Evolutionary conservation across 1,140 invertebrate genomes (phyloP).

Genomic region (Sinella curviseta): DNA sequence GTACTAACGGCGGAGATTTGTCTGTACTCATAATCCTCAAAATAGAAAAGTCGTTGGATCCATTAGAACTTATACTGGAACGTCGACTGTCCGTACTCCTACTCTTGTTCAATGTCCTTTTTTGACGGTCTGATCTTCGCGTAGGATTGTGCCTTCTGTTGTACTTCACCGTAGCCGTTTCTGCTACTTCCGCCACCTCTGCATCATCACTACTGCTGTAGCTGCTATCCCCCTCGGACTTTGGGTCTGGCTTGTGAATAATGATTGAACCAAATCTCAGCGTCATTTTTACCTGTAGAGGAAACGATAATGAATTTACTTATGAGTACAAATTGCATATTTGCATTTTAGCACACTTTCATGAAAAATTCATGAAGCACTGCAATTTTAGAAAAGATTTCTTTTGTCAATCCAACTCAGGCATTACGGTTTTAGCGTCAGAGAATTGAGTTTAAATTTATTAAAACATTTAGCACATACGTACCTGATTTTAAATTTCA

Average conservation of each 20-base stretch:
- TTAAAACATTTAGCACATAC: too few relatives aligned
- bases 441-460: too few relatives aligned
- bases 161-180: background rate
- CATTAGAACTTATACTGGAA: background rate
- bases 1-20: background rate
- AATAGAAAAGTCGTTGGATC: background rate
- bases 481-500: too few relatives aligned
- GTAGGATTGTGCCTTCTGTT: background rate
- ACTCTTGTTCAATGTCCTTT: background rate
- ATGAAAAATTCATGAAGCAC: background rate
- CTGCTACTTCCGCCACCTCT: background rate
- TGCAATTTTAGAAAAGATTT: too few relatives aligned
- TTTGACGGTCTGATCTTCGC: background rate
- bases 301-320: too few relatives aligned
- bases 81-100: background rate
- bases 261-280: conserved; percentile 15
- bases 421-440: too few relatives aligned
- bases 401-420: too few relatives aligned
- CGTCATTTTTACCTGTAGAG: background rate
- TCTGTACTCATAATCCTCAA: background rate
- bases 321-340: too few relatives aligned
- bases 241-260: conserved; percentile 5
- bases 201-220: conserved; percentile 3
- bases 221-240: background rate
- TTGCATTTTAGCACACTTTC: too few relatives aligned